These are phyloP conservation scores for Cosmia pyralina DNA, from an alignment of 2,888 invertebrate genomes.

Conservation along the genomic window DNA sequence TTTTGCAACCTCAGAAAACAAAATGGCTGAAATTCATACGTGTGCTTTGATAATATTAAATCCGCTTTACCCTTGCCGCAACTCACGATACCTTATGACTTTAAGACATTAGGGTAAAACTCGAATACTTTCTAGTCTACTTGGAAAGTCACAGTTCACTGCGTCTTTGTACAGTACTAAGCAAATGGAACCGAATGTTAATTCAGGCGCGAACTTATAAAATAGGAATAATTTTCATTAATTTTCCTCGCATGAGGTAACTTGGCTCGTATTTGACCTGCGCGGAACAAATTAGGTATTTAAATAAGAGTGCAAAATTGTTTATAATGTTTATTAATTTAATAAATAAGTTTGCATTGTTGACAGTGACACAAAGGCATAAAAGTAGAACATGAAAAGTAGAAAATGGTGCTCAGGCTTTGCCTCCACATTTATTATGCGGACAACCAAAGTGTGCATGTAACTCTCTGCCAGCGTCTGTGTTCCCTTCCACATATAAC, in stretches of 20 bases:
- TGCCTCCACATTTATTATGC: no score
- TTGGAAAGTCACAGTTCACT: constrained; percentile 25
- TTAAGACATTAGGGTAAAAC: constrained; percentile 24
- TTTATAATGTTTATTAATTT: no score
- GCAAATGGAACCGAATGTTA: constrained; percentile 34
- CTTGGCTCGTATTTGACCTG: constrained; percentile 17
- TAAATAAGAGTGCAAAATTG: constrained; percentile 4
- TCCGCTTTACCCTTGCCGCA: constrained; percentile 21
- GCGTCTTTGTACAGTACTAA: constrained; percentile 27
- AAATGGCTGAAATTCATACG: constrained; percentile 51
- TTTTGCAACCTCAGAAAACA: constrained; percentile 60
- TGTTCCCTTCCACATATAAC: no score
- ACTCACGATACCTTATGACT: constrained; percentile 29
- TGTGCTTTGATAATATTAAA: constrained; percentile 40
- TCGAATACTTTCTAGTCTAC: constrained; percentile 16
- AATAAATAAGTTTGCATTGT: no score
- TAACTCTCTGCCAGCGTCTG: no score
- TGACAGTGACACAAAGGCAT: constrained; percentile 8
- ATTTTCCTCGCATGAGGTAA: constrained; percentile 22
- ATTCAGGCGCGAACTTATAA: constrained; percentile 29
- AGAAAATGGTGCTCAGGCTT: no score
- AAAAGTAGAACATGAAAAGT: not conserved
- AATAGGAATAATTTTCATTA: constrained; percentile 40
- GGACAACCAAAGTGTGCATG: no score
- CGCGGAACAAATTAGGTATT: not conserved